Percentiles rank a stretch among this genome's conserved stretches.
These are phyloP conservation scores for Sphenopsis melanotis DNA, from an alignment of 2,797 vertebrate genomes.

Conservation along the genomic window DNA sequence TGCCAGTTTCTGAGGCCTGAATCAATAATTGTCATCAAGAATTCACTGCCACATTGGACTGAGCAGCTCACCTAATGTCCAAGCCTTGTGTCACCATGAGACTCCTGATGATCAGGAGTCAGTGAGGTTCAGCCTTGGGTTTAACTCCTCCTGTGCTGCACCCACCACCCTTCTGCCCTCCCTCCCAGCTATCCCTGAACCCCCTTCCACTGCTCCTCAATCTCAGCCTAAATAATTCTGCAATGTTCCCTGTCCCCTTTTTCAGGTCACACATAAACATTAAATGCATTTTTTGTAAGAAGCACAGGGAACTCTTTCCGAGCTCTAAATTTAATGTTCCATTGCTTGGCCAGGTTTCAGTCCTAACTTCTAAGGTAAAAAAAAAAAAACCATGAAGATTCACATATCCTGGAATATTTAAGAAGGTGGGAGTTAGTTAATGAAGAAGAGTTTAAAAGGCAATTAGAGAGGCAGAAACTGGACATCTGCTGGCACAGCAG, in stretches of 20 bases:
- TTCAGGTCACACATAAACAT: neutral
- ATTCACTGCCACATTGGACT: neutral
- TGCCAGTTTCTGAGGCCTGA: neutral
- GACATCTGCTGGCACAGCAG: slow-evolving; percentile 27
- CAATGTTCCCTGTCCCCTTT: neutral
- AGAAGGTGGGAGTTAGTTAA: neutral
- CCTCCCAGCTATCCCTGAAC: neutral
- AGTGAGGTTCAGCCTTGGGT: neutral
- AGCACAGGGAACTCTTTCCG: neutral
- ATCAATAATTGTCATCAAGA: slow-evolving; percentile 17
- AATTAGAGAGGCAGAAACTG: slow-evolving; percentile 8
- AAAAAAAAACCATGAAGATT: neutral
- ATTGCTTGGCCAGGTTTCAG: neutral
- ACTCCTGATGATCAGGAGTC: neutral
- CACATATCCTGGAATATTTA: neutral
- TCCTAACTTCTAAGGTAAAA: neutral
- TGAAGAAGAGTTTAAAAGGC: slow-evolving; percentile 4
- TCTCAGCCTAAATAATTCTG: neutral
- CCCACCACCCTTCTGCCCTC: neutral
- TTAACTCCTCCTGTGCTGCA: neutral
- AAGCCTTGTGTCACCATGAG: neutral
- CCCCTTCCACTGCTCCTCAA: neutral
- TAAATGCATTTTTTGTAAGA: neutral
- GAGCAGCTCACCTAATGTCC: neutral
- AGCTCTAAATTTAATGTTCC: neutral